Base-by-base conservation (phyloP, 1,140 invertebrate genomes). In the Zaprionus davidi region DNA sequence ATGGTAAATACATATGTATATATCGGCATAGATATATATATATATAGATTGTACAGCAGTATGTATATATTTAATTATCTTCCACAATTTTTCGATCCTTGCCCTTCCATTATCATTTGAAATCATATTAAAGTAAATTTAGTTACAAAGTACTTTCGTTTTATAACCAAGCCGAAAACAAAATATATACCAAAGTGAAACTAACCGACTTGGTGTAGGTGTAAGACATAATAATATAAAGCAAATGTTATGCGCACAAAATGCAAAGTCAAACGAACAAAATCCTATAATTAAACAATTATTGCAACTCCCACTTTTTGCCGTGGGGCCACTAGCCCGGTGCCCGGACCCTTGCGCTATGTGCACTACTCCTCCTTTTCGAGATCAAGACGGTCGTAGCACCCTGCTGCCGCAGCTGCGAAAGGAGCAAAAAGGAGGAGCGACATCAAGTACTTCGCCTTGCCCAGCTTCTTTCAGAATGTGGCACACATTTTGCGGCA, bases 201-300 rank as follows among this genome's bases (percentile, higher is more conserved):
- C 36, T 78, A 81, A 67, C 75, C 65, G 22, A 22, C 15, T 59
- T 26, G 62, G 31, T 70, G 60, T 64, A 78, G 81, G 84, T 83
- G 73, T 71, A 71, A 60, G 55, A 46, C 73, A 76, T 75, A 77
- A 73, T 76, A 90, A 84, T 80, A 85, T 79, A 79, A 78, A 78
- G 85, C 86, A 90, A 90, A 90, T 82, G 81, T 90, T 84, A 82
- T 87, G 81, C 81, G 83, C 83, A 72, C 83, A 92, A 92, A 92
- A 92, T 91, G 87, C 88, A 92, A 87, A 90, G 87, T 83, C 87
- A 85, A 91, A 81, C 76, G 81, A 81, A 82, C 90, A 92, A 92
- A 92, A 84, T 92, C 91, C 91, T 92, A 92, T 92, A 92, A 92
- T 92, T 92, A 92, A 92, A 92, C 91, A 92, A 92, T 92, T 92